These are phyloP conservation scores for Octonoba sinensis DNA, from an alignment of 2,888 invertebrate genomes.

Conservation along the genomic window DNA sequence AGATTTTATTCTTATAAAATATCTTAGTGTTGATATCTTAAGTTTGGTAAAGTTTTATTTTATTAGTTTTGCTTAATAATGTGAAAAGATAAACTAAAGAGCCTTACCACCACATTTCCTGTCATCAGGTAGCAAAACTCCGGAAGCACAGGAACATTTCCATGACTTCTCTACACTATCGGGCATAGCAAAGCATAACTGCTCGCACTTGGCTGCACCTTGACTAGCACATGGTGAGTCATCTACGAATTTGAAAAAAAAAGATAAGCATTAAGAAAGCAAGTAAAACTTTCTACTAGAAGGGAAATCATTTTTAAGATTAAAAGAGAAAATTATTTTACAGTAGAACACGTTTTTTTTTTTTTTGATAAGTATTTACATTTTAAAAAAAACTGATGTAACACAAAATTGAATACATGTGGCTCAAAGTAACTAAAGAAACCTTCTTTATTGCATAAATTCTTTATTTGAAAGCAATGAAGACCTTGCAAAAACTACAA, in stretches of 20 bases:
- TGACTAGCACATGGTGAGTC: conserved; percentile 79
- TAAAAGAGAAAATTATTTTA: background rate
- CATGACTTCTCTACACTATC: conserved; percentile 72
- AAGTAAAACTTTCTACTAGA: background rate
- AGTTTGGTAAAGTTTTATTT: background rate
- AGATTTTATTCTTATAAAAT: too few species aligned
- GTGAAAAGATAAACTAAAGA: background rate
- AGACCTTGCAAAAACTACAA: too few species aligned
- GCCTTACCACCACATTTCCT: conserved; percentile 78
- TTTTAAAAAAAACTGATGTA: too few species aligned
- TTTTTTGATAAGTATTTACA: too few species aligned
- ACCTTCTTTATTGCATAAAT: too few species aligned
- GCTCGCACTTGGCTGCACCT: conserved; percentile 86
- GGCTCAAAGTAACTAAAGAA: too few species aligned
- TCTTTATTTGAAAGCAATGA: too few species aligned
- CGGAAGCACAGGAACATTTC: conserved; percentile 93
- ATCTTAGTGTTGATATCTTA: too few species aligned
- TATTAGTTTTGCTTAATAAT: background rate
- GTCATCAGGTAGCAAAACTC: conserved; percentile 78
- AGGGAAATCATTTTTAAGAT: background rate
- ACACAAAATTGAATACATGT: background rate
- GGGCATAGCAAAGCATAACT: conserved; percentile 94
- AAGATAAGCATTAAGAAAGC: background rate
- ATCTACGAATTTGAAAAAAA: conserved; percentile 26
- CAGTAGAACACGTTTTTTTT: too few species aligned